phyloP scores from a whole-genome alignment of 1,140 invertebrate species.

The Drosophila kepulauana region DNA sequence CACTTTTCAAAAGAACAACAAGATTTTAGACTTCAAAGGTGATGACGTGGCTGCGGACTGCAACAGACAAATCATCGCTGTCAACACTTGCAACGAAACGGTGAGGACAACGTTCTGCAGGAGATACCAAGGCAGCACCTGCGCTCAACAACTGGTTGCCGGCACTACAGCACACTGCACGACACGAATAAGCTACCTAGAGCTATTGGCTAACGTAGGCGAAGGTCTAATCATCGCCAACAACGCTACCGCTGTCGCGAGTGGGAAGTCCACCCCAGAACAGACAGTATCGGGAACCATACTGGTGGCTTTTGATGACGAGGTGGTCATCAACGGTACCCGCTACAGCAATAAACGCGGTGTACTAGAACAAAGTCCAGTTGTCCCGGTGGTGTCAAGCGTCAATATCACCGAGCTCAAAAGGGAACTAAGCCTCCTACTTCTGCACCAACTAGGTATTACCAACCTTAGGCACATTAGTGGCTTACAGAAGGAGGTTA shows the following conservation, averaged over 20 bases:
- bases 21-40: conserved; percentile 6
- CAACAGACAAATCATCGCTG: background rate
- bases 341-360: no score
- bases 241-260: background rate
- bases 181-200: background rate
- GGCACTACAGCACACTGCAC: conserved; percentile 16
- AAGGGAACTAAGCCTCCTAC: no score
- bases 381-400: no score
- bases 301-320: conserved; percentile 3
- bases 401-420: no score
- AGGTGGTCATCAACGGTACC: conserved; percentile 8
- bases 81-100: conserved; percentile 6
- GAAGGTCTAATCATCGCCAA: conserved; percentile 16
- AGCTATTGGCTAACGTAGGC: background rate
- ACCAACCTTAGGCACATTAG: no score
- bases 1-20: conserved; percentile 5
- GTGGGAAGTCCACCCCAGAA: background rate
- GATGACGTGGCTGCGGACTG: background rate
- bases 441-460: no score
- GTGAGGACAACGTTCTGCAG: conserved; percentile 19
- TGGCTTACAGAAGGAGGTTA: no score
- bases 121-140: background rate
- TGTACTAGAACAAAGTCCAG: no score
- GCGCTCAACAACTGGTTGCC: conserved; percentile 16
- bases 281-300: conserved; percentile 10